phyloP scores from a whole-genome alignment of 2,888 invertebrate species.

The Xanthorhoe designata region DNA sequence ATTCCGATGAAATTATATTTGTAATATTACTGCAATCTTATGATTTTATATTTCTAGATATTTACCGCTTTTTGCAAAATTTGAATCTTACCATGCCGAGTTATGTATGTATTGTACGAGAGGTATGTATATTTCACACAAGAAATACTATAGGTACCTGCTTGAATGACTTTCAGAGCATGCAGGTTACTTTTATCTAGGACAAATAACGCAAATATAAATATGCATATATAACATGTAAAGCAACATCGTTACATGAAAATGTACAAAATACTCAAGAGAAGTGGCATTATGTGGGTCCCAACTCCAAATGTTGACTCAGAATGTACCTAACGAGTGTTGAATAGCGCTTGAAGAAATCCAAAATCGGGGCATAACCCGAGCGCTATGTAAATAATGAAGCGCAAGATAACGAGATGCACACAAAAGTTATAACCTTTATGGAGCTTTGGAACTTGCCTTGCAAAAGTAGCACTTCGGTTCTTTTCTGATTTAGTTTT shows the following conservation, averaged over 20 bases:
- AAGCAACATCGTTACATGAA: constrained; percentile 9
- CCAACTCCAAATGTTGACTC: constrained; percentile 31
- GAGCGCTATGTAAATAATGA: constrained; percentile 63
- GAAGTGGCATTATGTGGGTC: constrained; percentile 20
- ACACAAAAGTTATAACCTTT: constrained; percentile 55
- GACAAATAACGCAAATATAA: neutral
- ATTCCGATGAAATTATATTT: constrained; percentile 10
- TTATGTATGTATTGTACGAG: no score
- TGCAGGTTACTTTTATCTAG: neutral
- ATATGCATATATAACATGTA: neutral
- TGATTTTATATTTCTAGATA: no score
- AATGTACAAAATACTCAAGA: constrained; percentile 8
- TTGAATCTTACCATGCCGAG: no score
- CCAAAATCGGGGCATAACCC: constrained; percentile 48
- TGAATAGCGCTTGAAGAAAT: constrained; percentile 44
- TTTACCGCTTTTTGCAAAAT: no score
- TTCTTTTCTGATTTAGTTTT: constrained; percentile 8
- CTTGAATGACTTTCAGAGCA: neutral
- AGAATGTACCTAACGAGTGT: constrained; percentile 33
- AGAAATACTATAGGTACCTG: no score
- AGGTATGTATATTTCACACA: no score
- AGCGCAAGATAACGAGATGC: constrained; percentile 72
- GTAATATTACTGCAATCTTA: neutral
- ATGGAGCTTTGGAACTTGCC: constrained; percentile 40
- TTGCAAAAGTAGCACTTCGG: constrained; percentile 25